Conservation (phyloP, 2,888 invertebrate genomes). For the Oeneis ivallda region DNA sequence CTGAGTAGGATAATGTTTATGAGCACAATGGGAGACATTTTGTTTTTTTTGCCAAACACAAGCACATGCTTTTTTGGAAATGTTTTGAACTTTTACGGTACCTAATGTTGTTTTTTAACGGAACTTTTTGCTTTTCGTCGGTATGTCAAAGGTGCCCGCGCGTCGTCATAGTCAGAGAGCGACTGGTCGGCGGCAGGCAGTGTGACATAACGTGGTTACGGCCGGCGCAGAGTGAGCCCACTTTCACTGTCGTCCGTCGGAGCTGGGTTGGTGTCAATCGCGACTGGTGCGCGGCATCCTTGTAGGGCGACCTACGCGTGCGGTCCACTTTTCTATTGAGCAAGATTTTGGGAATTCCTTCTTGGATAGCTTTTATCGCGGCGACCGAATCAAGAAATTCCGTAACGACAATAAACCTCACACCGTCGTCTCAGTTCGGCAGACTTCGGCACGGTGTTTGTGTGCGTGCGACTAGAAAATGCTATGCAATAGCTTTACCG, state of each 20-base stretch:
- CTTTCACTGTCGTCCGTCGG: constrained; percentile 66
- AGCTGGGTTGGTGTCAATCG: constrained; percentile 17
- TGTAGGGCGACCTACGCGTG: constrained; percentile 48
- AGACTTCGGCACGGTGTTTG: no score
- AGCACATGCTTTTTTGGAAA: constrained; percentile 54
- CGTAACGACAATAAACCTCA: no score
- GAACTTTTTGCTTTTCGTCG: constrained; percentile 39
- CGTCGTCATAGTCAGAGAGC: constrained; percentile 67
- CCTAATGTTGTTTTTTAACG: constrained; percentile 17
- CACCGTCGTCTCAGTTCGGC: no score
- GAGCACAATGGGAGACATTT: constrained; percentile 67
- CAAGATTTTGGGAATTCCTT: constrained; percentile 1
- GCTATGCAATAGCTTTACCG: no score
- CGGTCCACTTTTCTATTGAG: constrained; percentile 28
- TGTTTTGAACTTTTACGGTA: constrained; percentile 33
- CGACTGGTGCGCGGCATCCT: constrained; percentile 46
- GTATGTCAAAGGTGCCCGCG: constrained; percentile 60
- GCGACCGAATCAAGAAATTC: no score
- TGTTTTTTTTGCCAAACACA: constrained; percentile 50
- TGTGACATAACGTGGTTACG: constrained; percentile 76
- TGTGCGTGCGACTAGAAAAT: no score
- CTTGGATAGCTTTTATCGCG: no score
- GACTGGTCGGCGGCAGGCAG: constrained; percentile 54
- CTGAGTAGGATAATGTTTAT: constrained; percentile 52
- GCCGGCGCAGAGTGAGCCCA: constrained; percentile 50